A percentile compares a stretch with the other conserved stretches of the same genome.
Evolutionary conservation across 2,113 vertebrate species (phyloP).

Genomic region (Orientallactaga bullata): DNA sequence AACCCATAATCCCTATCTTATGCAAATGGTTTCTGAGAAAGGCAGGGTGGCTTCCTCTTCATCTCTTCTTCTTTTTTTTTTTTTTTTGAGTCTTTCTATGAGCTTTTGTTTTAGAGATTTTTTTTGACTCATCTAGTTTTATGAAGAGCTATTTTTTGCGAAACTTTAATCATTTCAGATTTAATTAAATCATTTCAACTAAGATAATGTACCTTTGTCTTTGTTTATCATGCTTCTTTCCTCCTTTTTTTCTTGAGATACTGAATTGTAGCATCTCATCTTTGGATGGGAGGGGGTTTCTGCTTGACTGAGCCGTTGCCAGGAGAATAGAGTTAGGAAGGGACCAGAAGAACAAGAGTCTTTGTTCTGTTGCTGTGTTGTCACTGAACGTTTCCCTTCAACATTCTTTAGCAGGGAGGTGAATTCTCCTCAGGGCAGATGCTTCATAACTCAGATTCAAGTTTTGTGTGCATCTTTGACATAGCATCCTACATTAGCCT

Average conservation of each 20-base stretch:
- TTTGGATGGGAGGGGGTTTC: not conserved
- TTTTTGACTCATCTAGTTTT: slow-evolving; percentile 7
- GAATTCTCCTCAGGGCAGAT: not conserved
- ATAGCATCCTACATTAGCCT: too few species aligned
- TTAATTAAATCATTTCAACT: not conserved
- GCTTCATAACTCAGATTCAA: not conserved
- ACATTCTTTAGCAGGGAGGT: not conserved
- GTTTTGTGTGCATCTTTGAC: too few species aligned
- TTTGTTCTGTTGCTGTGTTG: not conserved
- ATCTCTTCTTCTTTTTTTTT: not conserved
- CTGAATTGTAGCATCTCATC: not conserved
- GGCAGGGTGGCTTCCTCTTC: not conserved
- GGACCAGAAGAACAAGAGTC: not conserved
- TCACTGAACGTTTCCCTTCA: not conserved
- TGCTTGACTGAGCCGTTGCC: not conserved
- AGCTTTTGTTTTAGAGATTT: slow-evolving; percentile 21
- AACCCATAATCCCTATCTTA: slow-evolving; percentile 6
- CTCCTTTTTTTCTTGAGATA: not conserved
- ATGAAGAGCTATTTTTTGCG: not conserved
- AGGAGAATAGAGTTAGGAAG: not conserved
- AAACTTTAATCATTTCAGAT: not conserved
- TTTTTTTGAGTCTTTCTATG: not conserved
- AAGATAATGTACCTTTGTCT: not conserved
- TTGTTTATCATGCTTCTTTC: not conserved
- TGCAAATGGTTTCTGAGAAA: not conserved